Evolutionary conservation across 2,888 invertebrate genomes (phyloP), one percentile per base, ranked within the genome.

Genomic region (Monochamus alternatus): DNA sequence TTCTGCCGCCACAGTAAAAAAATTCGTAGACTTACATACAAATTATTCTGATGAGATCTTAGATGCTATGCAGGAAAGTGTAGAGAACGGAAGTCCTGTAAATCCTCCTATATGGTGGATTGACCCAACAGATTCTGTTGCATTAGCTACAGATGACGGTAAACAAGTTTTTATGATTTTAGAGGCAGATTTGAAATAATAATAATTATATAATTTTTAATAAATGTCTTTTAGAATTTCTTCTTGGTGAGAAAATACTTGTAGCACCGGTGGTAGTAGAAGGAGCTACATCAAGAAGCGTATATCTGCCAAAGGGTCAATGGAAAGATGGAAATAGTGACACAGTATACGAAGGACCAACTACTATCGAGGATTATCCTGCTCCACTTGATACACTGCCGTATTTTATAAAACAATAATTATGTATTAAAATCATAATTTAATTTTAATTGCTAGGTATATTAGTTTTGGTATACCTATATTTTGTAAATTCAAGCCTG

Each of bases 61-160:
- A 80, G 87, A 90, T 2, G 92, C 93, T 0, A 94, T 95, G 91
- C 84, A 91, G 67, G 88, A 90, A 5, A 90, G 93, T 0, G 91
- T 93, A 0, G 80, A 83, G 2, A 89, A 91, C 2, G 95, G 95
- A 8, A 90, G 91, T 3, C 96, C 95, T 0, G 92, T 96, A 10
- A 95, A 95, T 88, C 90, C 94, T 3, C 97, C 97, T 0, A 90
- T 97, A 52, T 97, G 97, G 97, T 97, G 96, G 96, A 85, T 94
- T 0, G 94, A 93, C 81, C 95, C 96, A 0, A 87, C 85, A 0
- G 94, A 96, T 84, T 83, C 86, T 30, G 90, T 90, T 14, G 93
- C 95, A 0, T 89, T 91, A 22, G 84, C 86, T 67, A 91, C 91
- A 74, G 90, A 90, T 87, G 92, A 93, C 82, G 91, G 93, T 93